Base-by-base conservation (phyloP, 2,888 invertebrate genomes). In the Pyralis farinalis region DNA sequence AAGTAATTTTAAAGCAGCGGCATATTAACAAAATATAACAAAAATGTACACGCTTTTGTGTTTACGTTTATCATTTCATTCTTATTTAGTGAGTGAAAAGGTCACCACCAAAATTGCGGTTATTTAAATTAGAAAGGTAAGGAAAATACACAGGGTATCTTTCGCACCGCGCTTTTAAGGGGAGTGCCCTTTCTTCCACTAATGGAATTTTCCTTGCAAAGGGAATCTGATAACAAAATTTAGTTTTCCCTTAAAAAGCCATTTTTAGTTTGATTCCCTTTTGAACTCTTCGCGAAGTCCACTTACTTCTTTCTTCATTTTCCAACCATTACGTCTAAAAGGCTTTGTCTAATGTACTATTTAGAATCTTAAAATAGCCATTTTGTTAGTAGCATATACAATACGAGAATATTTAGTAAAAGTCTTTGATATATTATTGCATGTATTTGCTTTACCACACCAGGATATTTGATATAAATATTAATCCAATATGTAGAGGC, bases 151-250 rank as follows among this genome's bases (percentile, higher is more conserved):
- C 27, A 33, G 35, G 37, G 20, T 31, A 41, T 36, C 16, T 46
- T 47, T 39, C 42, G 33, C 31, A 40, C 39, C 41, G 42, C 45
- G 38, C 51, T 53, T 53, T 52, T 46, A 53, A 44, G 41, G 33
- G 42, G 49, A 59, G 58, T 48, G 60, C 53, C 58, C 51, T 59
- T 65, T 61, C 44, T 58, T 43, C 37, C 50, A 53, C 55, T 65
- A 69, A 71, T 65, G 44, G 48, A 60, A 67, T 69, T 63, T 57
- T 40, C 46, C 49, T 57, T 51, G 47, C 46, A 53, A 58, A 63
- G 51, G 54, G 44, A 44, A 60, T 64, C 58, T 49, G 55, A 54
- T 61, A 63, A 63, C 47, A 42, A 45, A 60, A 66, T 68, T 64
- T 58, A 50, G 53, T 60, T 57, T 50, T 42, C 49, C 46, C 28